Base-by-base conservation (phyloP, 2,888 invertebrate species). In the Uropetala carovei region DNA sequence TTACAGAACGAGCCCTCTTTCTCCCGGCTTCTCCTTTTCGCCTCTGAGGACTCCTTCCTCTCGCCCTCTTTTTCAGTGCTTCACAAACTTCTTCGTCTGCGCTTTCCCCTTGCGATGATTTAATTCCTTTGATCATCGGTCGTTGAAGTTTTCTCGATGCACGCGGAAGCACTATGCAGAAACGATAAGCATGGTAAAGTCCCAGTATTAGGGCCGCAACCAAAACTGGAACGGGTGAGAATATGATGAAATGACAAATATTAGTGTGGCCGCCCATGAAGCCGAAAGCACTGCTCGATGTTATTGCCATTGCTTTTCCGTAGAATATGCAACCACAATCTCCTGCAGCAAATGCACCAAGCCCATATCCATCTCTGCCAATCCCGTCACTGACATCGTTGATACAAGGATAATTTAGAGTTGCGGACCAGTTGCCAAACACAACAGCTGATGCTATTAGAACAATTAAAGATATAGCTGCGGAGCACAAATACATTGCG, bases 251-350 rank as follows among this genome's bases (percentile, higher is more conserved):
- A 93, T 97, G 95, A 93, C 97, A 97, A 93, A 96, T 96, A 0
- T 96, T 96, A 93, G 96, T 96, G 93, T 96, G 96, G 0, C 97
- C 97, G 85, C 97, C 97, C 94, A 95, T 96, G 94, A 97, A 97
- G 93, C 96, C 96, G 82, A 96, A 96, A 92, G 95, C 96, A 22
- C 97, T 96, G 93, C 96, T 96, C 11, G 89, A 89, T 8, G 43
- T 68, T 0, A 89, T 64, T 7, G 89, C 89, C 89, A 89, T 89
- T 8, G 89, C 89, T 92, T 96, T 95, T 3, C 97, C 97, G 94
- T 96, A 97, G 75, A 97, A 95, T 93, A 97, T 96, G 94, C 97
- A 97, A 82, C 97, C 97, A 94, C 97, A 97, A 94, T 97, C 97
- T 8, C 96, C 96, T 93, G 97, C 96, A 85, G 96, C 96, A 43